phyloP scores from a whole-genome alignment of 2,113 vertebrate genomes.

The Strigops habroptila region DNA sequence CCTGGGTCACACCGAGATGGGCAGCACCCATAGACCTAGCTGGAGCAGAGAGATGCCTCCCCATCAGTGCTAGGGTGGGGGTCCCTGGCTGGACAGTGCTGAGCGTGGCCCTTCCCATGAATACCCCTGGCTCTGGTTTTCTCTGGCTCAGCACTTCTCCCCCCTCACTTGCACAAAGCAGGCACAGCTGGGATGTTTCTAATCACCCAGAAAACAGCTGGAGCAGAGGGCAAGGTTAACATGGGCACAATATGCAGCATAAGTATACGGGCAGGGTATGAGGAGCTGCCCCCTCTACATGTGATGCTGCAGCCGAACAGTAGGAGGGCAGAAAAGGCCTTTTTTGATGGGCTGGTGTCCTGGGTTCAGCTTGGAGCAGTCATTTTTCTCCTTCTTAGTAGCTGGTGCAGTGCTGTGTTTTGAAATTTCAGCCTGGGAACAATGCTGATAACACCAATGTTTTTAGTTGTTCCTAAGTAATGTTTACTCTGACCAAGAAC shows the following conservation, averaged over 20 bases:
- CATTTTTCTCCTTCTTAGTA: too few species aligned
- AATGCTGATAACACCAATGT: too few species aligned
- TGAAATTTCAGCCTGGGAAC: too few species aligned
- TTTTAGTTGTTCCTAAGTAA: too few species aligned
- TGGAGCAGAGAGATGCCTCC: too few species aligned
- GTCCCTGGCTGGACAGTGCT: background rate
- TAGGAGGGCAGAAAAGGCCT: fast-evolving
- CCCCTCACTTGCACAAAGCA: background rate
- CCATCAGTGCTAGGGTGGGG: background rate
- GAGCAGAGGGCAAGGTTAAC: background rate
- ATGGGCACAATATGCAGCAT: background rate
- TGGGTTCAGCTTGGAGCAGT: too few species aligned
- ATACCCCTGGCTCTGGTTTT: background rate
- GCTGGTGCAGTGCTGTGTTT: too few species aligned
- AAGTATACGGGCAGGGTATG: fast-evolving
- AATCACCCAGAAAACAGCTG: background rate
- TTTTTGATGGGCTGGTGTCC: fast-evolving
- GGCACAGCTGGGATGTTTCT: background rate
- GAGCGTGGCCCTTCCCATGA: background rate
- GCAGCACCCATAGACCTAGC: background rate
- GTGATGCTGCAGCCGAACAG: background rate
- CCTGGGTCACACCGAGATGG: background rate
- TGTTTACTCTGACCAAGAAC: too few species aligned
- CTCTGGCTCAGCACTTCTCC: background rate
- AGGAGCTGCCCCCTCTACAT: background rate